These are phyloP conservation scores for Chiridota heheva DNA, from an alignment of 35 echinoderm and acorn worm species.

Conservation along the genomic window DNA sequence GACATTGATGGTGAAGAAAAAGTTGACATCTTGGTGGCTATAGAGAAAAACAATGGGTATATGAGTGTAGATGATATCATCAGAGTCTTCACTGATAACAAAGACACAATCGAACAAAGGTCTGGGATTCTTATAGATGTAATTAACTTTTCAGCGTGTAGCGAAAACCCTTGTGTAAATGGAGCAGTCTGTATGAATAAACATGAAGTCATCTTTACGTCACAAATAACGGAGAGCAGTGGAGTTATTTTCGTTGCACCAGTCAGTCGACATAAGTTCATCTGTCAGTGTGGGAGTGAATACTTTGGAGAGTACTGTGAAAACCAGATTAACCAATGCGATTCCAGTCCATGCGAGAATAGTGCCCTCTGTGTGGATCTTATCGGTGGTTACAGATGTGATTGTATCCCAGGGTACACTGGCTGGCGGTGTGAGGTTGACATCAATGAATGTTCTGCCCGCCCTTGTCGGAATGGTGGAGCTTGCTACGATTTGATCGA, in stretches of 20 bases:
- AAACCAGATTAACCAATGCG: conserved; percentile 74
- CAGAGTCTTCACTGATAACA: conserved; percentile 57
- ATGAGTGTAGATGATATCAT: conserved; percentile 50
- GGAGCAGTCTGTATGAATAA: conserved; percentile 56
- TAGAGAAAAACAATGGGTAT: conserved; percentile 61
- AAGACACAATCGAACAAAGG: conserved; percentile 61
- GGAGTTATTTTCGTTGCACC: conserved; percentile 79
- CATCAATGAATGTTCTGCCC: conserved; percentile 69
- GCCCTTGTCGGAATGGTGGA: conserved; percentile 70
- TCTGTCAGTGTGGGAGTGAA: conserved; percentile 64
- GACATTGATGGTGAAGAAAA: conserved; percentile 37
- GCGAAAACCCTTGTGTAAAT: conserved; percentile 63
- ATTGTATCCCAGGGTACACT: conserved; percentile 64
- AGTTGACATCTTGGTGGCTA: conserved; percentile 69
- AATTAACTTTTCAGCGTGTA: conserved; percentile 80
- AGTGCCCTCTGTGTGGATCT: conserved; percentile 64
- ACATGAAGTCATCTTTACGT: conserved; percentile 30
- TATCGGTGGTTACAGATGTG: conserved; percentile 60
- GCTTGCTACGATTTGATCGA: conserved; percentile 69
- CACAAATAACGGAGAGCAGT: conserved; percentile 56
- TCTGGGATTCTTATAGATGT: conserved; percentile 59
- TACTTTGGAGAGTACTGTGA: conserved; percentile 75
- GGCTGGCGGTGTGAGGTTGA: conserved; percentile 65
- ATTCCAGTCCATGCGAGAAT: conserved; percentile 68
- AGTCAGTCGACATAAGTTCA: conserved; percentile 51